Base-by-base conservation (phyloP, 2,888 invertebrate genomes). In the Psylliodes chrysocephalus region DNA sequence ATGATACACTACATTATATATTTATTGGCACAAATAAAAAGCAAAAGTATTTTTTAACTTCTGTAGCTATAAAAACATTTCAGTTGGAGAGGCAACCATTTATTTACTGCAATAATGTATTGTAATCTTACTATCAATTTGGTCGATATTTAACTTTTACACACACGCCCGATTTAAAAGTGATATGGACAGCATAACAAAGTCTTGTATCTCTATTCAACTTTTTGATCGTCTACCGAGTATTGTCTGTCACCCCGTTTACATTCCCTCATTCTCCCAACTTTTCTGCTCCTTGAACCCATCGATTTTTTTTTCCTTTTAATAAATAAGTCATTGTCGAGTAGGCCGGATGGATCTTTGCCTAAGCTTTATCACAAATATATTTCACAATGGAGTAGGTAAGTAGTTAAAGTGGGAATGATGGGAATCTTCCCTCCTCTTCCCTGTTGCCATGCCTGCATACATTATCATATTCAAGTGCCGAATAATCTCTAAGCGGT, bases 401-500 rank as follows among this genome's bases (percentile, higher is more conserved):
- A 46, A 22, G 22, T 46, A 46, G 22, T 22, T 46, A 22, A 46
- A 19, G 46, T 46, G 46, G 46, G 22, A 46, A 46, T 46, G 46
- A 46, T 46, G 46, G 38, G 33, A 33, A 19, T 17, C 22, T 33
- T 56, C 63, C 70, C 70, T 66, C 72, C 70, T 64, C 66, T 69
- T 72, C 64, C 66, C 60, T 71, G 71, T 72, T 68, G 67, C 60
- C 68, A 60, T 68, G 70, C 68, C 72, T 65, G 68, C 69, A 72
- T 72, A 70, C 52, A 70, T 72, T 72, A 68, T 67, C 69, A 70
- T 72, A 46, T 25, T 46, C 46, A 46, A 46, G 46, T 22, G 46
- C 46, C 46, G 46, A 46, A 46, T 46, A 46, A 46, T 46, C 46
- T 46, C 46, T 46, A 46, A 46, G 46, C 46, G 46, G 10, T 46